Evolutionary conservation across 2,113 vertebrate species (phyloP), one percentile per base, ranked within the genome.

Genomic region (Romanogobio albipinnatus): DNA sequence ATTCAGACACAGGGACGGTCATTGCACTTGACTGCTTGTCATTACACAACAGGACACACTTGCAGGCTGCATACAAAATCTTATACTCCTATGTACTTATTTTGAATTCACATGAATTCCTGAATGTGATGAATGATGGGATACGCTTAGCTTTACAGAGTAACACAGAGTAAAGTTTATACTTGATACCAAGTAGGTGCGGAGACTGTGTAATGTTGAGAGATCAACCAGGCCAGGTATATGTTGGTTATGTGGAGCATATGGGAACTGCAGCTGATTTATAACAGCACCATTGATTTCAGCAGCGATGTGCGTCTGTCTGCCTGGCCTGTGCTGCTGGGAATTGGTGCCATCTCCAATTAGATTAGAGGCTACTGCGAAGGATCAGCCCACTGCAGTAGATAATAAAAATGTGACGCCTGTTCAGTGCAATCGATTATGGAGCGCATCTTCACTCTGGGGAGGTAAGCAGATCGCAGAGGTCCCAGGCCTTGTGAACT

Each of bases 341-440:
- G 89, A 93, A 89, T 89, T 71, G 84, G 68, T 77, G 80, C 89
- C 76, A 11, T 86, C 84, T 92, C 87, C 91, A 91, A 90, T 93
- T 90, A 91, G 90, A 92, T 89, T 86, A 88, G 85, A 88, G 88
- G 84, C 87, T 84, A 61, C 77, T 81, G 82, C 26, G n/a, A 68
- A 47, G 73, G 87, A 87, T 90, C 61, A 26, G 88, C 88, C 86
- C 81, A 75, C 84, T 88, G 87, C 49, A 4, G 53, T 49, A 87
- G 74, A 92, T 89, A 84, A 87, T 89, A 90, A 88, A 89, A 90
- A 86, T 86, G 77, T 83, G 81, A 89, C 77, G 87, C 83, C 86
- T 89, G 84, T 88, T 91, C 90, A 85, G 84, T 85, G 84, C 68
- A 92, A 92, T 94, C 82, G 90, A 93, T 92, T 88, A 82, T 68